Conservation (phyloP, 2,113 vertebrate genomes). For the Rhegmatorhina hoffmannsi region DNA sequence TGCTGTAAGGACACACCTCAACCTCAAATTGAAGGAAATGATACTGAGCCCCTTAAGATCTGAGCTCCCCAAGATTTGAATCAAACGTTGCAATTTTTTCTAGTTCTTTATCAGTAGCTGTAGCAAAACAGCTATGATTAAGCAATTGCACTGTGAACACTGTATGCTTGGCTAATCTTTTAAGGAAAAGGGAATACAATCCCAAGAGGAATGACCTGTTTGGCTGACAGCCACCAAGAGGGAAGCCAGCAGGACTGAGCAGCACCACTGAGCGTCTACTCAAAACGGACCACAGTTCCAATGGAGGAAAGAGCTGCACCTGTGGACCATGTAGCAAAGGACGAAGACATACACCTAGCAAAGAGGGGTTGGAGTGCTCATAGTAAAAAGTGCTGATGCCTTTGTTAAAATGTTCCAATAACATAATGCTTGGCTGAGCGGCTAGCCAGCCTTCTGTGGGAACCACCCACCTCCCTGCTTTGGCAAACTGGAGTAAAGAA, state of each 20-base stretch:
- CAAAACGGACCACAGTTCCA: background rate
- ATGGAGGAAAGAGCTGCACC: background rate
- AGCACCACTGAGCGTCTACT: background rate
- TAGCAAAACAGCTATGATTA: no score
- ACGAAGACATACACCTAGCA: background rate
- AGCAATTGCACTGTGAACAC: no score
- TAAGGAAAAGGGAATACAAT: background rate
- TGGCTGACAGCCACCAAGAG: background rate
- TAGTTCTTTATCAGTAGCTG: no score
- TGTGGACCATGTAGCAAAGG: background rate
- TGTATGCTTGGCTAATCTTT: background rate
- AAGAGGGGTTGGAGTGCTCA: background rate
- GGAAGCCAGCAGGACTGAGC: background rate
- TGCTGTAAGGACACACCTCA: no score
- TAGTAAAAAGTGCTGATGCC: background rate
- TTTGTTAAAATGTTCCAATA: background rate
- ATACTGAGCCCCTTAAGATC: no score
- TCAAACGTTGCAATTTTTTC: no score
- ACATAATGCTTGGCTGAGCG: background rate
- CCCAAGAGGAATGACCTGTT: background rate
- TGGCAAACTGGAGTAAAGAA: background rate
- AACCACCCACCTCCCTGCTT: background rate
- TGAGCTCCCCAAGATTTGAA: no score
- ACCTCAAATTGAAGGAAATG: no score
- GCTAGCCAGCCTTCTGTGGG: background rate